phyloP scores from a whole-genome alignment of 2,888 invertebrate genomes.

The Machimus atricapillus region DNA sequence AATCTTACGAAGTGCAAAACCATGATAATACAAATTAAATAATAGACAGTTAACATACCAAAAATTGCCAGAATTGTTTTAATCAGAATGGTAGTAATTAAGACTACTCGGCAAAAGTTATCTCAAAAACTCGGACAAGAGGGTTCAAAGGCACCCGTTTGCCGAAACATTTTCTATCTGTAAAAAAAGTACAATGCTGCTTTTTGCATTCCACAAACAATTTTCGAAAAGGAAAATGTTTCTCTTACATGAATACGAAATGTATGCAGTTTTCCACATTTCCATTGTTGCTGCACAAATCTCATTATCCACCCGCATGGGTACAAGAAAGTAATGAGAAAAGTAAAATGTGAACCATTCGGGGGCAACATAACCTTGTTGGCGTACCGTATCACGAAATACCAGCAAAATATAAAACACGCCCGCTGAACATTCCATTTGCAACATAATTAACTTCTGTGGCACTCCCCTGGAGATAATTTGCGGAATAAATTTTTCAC shows the following conservation, averaged over 20 bases:
- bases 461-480: neutral
- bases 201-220: too few relatives aligned
- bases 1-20: too few relatives aligned
- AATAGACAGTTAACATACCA: neutral
- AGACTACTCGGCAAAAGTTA: neutral
- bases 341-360: neutral
- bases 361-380: neutral
- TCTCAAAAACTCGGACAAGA: neutral
- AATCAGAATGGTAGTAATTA: neutral
- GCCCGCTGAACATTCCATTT: neutral
- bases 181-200: neutral
- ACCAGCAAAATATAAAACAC: neutral
- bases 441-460: neutral
- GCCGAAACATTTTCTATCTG: neutral
- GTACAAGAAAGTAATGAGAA: neutral
- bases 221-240: neutral
- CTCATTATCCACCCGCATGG: neutral
- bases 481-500: neutral
- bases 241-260: neutral
- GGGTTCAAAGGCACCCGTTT: neutral
- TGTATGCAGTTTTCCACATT: neutral
- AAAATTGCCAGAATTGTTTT: neutral
- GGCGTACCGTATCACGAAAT: neutral
- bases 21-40: neutral
- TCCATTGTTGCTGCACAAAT: neutral